A percentile compares a stretch with the other conserved stretches of the same genome.
These are phyloP conservation scores for Dysmachus trigonus DNA, from an alignment of 2,888 invertebrate species.

Conservation along the genomic window DNA sequence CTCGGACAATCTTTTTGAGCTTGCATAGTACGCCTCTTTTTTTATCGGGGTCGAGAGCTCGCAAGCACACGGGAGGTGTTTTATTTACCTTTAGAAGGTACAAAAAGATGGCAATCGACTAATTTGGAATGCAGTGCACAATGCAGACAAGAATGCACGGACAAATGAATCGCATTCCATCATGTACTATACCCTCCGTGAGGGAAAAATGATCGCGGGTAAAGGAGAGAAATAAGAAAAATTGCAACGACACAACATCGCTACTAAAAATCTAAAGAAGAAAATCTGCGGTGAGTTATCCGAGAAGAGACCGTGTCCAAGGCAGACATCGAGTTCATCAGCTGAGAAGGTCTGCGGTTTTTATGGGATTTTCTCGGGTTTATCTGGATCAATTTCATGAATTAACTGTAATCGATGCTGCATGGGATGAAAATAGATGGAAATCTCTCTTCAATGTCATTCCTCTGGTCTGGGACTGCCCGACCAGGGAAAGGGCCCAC, in stretches of 20 bases:
- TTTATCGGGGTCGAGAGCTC: background rate
- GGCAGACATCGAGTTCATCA: background rate
- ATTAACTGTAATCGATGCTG: conserved; percentile 21
- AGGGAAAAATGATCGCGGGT: background rate
- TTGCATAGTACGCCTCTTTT: too few relatives aligned
- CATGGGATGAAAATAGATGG: conserved; percentile 6
- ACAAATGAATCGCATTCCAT: background rate
- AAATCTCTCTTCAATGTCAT: conserved; percentile 20
- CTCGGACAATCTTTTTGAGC: background rate
- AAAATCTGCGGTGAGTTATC: background rate
- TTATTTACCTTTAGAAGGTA: background rate
- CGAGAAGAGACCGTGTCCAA: background rate
- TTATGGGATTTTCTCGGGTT: conserved; percentile 15
- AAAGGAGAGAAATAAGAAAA: background rate
- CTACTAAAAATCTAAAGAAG: background rate
- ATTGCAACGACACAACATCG: background rate
- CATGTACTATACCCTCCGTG: background rate
- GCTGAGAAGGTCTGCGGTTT: conserved; percentile 6
- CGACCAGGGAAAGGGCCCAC: background rate
- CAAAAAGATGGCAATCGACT: background rate
- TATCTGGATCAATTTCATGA: conserved; percentile 22
- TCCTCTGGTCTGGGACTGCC: background rate
- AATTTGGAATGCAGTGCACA: background rate
- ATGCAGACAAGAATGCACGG: background rate
- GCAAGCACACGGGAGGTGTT: background rate